phyloP scores from a whole-genome alignment of 1,140 invertebrate genomes.

The Calliopsis andreniformis region DNA sequence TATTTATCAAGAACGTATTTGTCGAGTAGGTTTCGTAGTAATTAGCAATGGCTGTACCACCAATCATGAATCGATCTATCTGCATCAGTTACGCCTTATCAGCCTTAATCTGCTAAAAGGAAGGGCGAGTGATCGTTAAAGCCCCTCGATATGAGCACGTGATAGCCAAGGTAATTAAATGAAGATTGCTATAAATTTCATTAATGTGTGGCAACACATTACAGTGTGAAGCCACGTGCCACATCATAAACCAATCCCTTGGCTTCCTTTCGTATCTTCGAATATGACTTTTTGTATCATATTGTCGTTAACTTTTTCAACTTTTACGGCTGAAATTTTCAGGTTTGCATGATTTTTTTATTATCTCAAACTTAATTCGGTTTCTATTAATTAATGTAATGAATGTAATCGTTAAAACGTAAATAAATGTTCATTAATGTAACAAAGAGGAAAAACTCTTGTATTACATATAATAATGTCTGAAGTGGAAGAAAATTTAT shows the following conservation, averaged over 20 bases:
- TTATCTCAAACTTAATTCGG: too few relatives aligned
- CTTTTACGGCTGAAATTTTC: too few relatives aligned
- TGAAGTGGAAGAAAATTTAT: too few relatives aligned
- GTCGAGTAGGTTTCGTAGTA: background rate
- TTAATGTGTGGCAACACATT: background rate
- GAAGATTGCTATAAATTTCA: conserved; percentile 28
- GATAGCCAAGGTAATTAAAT: conserved; percentile 43
- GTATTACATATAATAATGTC: too few relatives aligned
- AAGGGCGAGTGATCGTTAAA: conserved; percentile 21
- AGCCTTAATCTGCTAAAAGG: conserved; percentile 46
- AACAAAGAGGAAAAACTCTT: too few relatives aligned
- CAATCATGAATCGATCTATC: conserved; percentile 50
- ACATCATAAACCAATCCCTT: background rate
- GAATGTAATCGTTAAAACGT: too few relatives aligned
- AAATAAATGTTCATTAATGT: too few relatives aligned
- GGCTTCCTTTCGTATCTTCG: background rate
- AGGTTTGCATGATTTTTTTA: too few relatives aligned
- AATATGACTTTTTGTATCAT: too few relatives aligned
- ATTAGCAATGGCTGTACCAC: conserved; percentile 11
- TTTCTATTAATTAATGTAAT: too few relatives aligned
- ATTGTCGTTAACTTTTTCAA: background rate
- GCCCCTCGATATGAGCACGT: background rate
- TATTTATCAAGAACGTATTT: background rate
- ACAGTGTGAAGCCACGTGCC: background rate
- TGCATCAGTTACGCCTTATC: conserved; percentile 38